Evolutionary conservation across 2,113 vertebrate species (phyloP), one percentile per base, ranked within the genome.

Genomic region (Bufo gargarizans): DNA sequence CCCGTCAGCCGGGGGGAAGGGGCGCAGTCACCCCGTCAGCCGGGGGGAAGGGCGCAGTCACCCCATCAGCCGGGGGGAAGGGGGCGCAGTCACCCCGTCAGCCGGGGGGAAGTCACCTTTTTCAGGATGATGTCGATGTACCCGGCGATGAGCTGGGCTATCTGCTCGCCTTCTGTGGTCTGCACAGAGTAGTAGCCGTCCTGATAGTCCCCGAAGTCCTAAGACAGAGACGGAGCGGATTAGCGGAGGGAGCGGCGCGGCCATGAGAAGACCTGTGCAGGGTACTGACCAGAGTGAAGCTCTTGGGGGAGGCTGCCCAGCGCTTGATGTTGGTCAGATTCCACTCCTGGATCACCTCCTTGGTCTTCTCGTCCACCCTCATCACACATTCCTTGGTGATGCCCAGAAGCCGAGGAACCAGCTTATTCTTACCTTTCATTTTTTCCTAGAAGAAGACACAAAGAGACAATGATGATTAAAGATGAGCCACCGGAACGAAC

Each of bases 61-160:
- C 33, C 33, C 33, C 33, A 33, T 33, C 33, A 33, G 33, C 33
- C 33, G 0, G 33, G 33, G 33, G 33, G 33, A 1, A 33, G 33
- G 1, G 33, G 33, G 33, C 1, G 33, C 33, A 33, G 33, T 33
- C 33, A 33, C 33, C 33, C 33, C 33, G 1, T 33, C 33, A 33
- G 33, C 33, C 33, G 33, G 33, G 33, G 33, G 33, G 33, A 1
- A 33, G 20, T 71, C 22, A 96, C 98, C 97, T 99, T 99, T 91
- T 99, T 99, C 4, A 99, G 96, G 91, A 99, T 99, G 91, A 99
- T 99, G 92, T 99, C 98, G 80, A 99, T 99, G 90, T 99, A 99
- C 85, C 98, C 98, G 56, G 98, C 98, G 89, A 99, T 99, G 81
- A 99, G 96, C 77, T 99, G 98, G 9, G 98, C 99, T 94, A 99